Percentiles rank a stretch among this genome's conserved stretches.
Conservation (phyloP, 2,888 invertebrate genomes). For the Tinea pellionella region DNA sequence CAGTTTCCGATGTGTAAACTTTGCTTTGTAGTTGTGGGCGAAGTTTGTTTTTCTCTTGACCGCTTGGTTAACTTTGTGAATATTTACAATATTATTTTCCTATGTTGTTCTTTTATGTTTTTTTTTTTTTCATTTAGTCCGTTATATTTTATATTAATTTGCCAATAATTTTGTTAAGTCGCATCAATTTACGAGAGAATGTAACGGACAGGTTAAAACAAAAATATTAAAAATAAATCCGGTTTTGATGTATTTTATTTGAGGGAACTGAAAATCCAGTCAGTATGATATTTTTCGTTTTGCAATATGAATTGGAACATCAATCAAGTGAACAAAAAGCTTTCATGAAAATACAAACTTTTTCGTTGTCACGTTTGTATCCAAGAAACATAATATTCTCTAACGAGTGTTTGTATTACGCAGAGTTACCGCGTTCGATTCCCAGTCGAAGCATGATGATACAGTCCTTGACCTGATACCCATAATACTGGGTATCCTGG, state of each 20-base stretch:
- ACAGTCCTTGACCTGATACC: too few relatives aligned
- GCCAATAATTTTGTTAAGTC: too few relatives aligned
- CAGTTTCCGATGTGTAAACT: constrained; percentile 7
- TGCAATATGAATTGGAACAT: background rate
- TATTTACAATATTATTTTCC: constrained; percentile 1
- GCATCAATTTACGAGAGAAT: background rate
- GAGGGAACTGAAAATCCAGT: background rate
- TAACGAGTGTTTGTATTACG: too few relatives aligned
- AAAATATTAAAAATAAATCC: background rate
- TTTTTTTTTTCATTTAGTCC: too few relatives aligned
- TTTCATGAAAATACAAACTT: too few relatives aligned
- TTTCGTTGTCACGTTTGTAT: too few relatives aligned
- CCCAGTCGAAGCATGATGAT: too few relatives aligned
- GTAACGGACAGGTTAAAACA: background rate
- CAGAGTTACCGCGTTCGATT: too few relatives aligned
- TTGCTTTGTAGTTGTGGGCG: background rate
- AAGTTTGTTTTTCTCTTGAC: background rate
- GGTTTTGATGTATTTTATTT: background rate
- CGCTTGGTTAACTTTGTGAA: background rate
- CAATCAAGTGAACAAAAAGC: background rate
- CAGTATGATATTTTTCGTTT: background rate
- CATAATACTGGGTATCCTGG: too few relatives aligned
- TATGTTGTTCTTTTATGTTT: background rate
- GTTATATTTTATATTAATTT: too few relatives aligned
- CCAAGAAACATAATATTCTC: too few relatives aligned